Conservation (phyloP, 2,888 invertebrate species). For the Polyommatus iphigenia region DNA sequence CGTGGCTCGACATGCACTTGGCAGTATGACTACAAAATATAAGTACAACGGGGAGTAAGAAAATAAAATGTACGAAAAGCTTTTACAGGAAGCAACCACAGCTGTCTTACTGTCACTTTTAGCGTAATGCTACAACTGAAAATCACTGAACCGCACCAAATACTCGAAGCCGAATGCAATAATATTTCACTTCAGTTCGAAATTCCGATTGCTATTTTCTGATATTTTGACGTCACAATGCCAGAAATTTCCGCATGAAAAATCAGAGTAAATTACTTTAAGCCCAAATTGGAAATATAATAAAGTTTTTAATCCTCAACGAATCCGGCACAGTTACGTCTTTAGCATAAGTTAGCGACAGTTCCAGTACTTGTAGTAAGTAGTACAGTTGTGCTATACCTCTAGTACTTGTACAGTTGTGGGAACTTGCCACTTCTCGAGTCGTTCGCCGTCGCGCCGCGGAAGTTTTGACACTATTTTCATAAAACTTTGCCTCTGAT, state of each 20-base stretch:
- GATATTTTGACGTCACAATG: not conserved
- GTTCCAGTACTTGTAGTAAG: not conserved
- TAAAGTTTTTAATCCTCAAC: not conserved
- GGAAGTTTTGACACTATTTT: slow-evolving; percentile 67
- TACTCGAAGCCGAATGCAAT: slow-evolving; percentile 8
- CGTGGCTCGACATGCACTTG: no score
- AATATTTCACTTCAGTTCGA: not conserved
- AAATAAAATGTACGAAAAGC: slow-evolving; percentile 12
- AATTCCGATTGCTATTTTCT: slow-evolving; percentile 6
- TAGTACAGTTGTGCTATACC: not conserved
- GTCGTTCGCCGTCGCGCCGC: slow-evolving; percentile 42
- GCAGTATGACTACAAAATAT: not conserved
- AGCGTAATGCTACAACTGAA: slow-evolving; percentile 1
- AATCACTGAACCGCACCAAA: slow-evolving; percentile 16
- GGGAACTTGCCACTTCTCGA: slow-evolving; percentile 39
- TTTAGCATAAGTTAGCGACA: not conserved
- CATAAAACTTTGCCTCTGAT: slow-evolving; percentile 66
- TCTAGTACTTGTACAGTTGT: slow-evolving; percentile 31
- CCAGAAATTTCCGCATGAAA: not conserved
- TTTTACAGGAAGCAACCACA: slow-evolving; percentile 10
- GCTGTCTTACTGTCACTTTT: slow-evolving; percentile 27
- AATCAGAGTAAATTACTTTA: not conserved
- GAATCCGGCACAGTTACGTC: not conserved
- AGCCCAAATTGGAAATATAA: not conserved
- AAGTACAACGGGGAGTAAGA: not conserved